A percentile compares a stretch with the other conserved stretches of the same genome.
Evolutionary conservation across 1,140 invertebrate species (phyloP).

Genomic region (Charaxes varanes): DNA sequence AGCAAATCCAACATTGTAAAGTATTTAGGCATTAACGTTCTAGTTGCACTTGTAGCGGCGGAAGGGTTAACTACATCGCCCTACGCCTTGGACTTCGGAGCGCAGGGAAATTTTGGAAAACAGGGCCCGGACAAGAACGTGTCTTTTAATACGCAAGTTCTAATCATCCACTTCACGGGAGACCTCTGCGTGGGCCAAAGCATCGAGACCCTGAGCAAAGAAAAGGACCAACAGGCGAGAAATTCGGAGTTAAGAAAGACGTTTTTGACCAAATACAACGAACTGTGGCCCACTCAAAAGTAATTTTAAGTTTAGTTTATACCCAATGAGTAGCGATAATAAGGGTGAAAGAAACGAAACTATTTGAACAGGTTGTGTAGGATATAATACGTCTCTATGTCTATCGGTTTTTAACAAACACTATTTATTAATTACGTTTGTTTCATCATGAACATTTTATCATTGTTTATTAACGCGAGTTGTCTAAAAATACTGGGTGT

Average conservation of each 20-base stretch:
- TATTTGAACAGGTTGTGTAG: too few relatives aligned
- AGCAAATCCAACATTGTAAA: too few relatives aligned
- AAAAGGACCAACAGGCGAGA: slow-evolving; percentile 63
- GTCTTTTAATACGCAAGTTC: slow-evolving; percentile 63
- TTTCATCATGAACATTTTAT: too few relatives aligned
- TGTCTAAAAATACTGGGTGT: too few relatives aligned
- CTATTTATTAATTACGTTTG: too few relatives aligned
- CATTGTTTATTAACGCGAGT: too few relatives aligned
- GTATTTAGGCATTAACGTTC: background rate
- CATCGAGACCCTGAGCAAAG: slow-evolving; percentile 64
- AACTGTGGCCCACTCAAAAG: slow-evolving; percentile 61
- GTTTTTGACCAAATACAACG: slow-evolving; percentile 64
- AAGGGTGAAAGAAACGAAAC: slow-evolving; percentile 5
- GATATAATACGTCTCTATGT: too few relatives aligned
- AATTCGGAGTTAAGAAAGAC: slow-evolving; percentile 65
- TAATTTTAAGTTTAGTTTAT: slow-evolving; percentile 23
- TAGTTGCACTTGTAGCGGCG: slow-evolving; percentile 31
- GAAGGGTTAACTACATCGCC: slow-evolving; percentile 35
- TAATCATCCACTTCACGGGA: slow-evolving; percentile 64
- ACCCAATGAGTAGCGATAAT: slow-evolving; percentile 1
- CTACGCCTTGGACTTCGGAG: slow-evolving; percentile 41
- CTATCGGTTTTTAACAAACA: too few relatives aligned
- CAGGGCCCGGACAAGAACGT: slow-evolving; percentile 58
- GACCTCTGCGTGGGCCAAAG: slow-evolving; percentile 64
- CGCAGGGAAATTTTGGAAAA: slow-evolving; percentile 42